Percentiles rank a stretch among this genome's conserved stretches.
Evolutionary conservation across 1,140 invertebrate species (phyloP).

Genomic region (Philopotamus ludificatus): DNA sequence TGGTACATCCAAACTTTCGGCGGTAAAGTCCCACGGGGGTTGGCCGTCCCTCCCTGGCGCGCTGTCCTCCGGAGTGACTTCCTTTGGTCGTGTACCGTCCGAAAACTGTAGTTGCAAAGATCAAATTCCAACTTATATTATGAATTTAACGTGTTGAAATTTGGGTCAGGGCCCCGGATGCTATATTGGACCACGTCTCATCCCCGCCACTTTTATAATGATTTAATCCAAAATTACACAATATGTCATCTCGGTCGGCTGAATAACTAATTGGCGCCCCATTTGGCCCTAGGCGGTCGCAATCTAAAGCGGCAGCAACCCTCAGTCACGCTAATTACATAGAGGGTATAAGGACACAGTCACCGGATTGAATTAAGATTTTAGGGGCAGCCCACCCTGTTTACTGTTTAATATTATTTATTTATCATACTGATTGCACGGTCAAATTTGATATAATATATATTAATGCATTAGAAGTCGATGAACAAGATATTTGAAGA

Average conservation of each 20-base stretch:
- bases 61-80: slow-evolving; percentile 21
- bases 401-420: slow-evolving; percentile 15
- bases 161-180: background rate
- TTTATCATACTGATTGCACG: too few species aligned
- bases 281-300: slow-evolving; percentile 5
- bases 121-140: background rate
- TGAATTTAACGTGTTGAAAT: background rate
- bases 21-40: background rate
- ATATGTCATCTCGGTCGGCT: too few species aligned
- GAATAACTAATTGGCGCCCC: slow-evolving; percentile 2
- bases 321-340: slow-evolving; percentile 30
- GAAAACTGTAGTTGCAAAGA: slow-evolving; percentile 12
- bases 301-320: slow-evolving; percentile 11
- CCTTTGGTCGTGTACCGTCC: slow-evolving; percentile 30
- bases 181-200: background rate
- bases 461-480: too few species aligned
- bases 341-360: slow-evolving; percentile 30
- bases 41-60: background rate
- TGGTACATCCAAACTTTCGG: too few species aligned
- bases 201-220: too few species aligned
- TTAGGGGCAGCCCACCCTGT: background rate
- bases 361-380: slow-evolving; percentile 26
- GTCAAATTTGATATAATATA: too few species aligned
- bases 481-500: too few species aligned
- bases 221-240: too few species aligned